A percentile compares a stretch with the other conserved stretches of the same genome.
These are phyloP conservation scores for Axea sp. DNA, from an alignment of 2,888 invertebrate species.

Conservation along the genomic window DNA sequence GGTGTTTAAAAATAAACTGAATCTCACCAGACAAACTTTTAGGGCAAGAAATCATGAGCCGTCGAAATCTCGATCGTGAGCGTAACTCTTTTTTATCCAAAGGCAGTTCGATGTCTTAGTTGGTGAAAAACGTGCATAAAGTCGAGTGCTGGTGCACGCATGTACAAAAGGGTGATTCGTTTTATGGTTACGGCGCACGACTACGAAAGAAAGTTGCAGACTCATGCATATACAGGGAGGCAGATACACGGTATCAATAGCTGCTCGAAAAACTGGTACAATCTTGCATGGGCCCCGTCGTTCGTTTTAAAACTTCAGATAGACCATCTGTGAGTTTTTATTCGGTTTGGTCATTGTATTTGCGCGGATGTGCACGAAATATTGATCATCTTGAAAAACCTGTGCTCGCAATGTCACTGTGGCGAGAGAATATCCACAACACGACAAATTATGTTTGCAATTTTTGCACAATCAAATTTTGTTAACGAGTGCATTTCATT, in stretches of 20 bases:
- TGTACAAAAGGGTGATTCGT: slow-evolving; percentile 69
- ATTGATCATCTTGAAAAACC: slow-evolving; percentile 66
- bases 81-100: slow-evolving; percentile 55
- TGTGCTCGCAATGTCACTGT: slow-evolving; percentile 22
- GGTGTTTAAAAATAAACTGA: slow-evolving; percentile 22
- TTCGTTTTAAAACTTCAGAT: slow-evolving; percentile 53
- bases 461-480: slow-evolving; percentile 28
- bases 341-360: slow-evolving; percentile 71
- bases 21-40: slow-evolving; percentile 59
- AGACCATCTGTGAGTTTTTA: slow-evolving; percentile 73
- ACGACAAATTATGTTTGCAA: slow-evolving; percentile 30
- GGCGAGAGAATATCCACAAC: not conserved
- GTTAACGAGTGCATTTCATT: slow-evolving; percentile 46
- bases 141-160: slow-evolving; percentile 52
- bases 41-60: slow-evolving; percentile 56
- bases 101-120: slow-evolving; percentile 63
- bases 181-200: slow-evolving; percentile 75
- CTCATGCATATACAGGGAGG: slow-evolving; percentile 74
- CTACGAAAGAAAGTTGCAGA: slow-evolving; percentile 73
- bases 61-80: slow-evolving; percentile 58
- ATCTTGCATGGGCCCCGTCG: slow-evolving; percentile 67
- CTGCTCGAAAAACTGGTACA: slow-evolving; percentile 77
- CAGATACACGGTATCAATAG: slow-evolving; percentile 72
- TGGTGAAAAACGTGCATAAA: slow-evolving; percentile 72
- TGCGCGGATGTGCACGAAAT: slow-evolving; percentile 75